A percentile compares a stretch with the other conserved stretches of the same genome.
These are phyloP conservation scores for Falco biarmicus DNA, from an alignment of 2,797 vertebrate species.

Conservation along the genomic window DNA sequence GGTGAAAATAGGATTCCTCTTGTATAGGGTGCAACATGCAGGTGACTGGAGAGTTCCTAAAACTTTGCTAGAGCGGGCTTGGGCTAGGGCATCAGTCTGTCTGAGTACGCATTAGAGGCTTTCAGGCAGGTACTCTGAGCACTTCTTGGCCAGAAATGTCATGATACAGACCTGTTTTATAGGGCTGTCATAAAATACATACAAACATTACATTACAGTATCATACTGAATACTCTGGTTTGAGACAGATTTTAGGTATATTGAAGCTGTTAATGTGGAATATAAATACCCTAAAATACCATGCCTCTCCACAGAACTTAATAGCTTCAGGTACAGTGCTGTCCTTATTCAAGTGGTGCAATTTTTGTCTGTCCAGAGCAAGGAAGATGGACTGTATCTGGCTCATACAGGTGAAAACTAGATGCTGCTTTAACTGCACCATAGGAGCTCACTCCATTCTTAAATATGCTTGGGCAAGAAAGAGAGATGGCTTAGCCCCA, in stretches of 20 bases:
- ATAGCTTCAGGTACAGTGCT: background rate
- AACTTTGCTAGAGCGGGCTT: background rate
- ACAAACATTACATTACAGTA: fast-evolving
- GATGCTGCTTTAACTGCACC: background rate
- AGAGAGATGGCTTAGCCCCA: background rate
- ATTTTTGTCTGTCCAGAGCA: background rate
- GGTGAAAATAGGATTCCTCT: background rate
- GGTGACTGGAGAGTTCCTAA: background rate
- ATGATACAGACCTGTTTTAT: background rate
- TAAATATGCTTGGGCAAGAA: background rate
- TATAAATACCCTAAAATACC: background rate
- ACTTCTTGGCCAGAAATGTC: background rate
- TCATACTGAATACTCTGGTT: background rate
- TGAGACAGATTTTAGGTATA: background rate
- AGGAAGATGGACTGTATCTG: background rate
- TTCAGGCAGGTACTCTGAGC: background rate
- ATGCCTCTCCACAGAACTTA: background rate
- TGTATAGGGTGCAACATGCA: background rate
- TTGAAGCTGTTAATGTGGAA: background rate
- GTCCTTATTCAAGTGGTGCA: background rate
- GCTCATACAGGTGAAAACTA: background rate
- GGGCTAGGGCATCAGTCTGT: background rate
- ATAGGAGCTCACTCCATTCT: background rate
- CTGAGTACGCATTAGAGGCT: background rate
- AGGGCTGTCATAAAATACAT: background rate